Evolutionary conservation across 2,113 vertebrate species (phyloP).

Genomic region (Herpetotheres cachinnans): DNA sequence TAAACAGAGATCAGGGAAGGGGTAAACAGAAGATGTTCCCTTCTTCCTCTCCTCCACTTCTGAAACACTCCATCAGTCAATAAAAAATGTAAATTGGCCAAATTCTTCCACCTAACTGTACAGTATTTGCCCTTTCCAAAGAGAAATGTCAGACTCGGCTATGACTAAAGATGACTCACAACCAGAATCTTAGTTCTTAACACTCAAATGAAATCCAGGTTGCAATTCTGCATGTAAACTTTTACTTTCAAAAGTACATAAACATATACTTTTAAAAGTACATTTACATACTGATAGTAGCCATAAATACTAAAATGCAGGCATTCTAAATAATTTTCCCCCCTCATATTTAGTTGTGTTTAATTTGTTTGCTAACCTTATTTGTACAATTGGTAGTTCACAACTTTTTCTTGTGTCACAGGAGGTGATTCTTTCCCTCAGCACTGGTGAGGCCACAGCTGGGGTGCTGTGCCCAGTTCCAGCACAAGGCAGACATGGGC

Average conservation of each 20-base stretch:
- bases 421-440: neutral
- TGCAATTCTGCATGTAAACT: neutral
- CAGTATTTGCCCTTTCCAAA: neutral
- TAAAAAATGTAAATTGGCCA: neutral
- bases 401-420: rapidly evolving
- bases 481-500: neutral
- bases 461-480: neutral
- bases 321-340: neutral
- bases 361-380: neutral
- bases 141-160: neutral
- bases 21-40: neutral
- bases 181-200: neutral
- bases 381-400: neutral
- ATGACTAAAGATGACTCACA: neutral
- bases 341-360: rapidly evolving
- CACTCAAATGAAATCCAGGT: neutral
- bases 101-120: neutral
- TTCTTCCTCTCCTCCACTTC: neutral
- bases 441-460: neutral
- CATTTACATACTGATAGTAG: neutral
- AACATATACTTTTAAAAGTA: neutral
- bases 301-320: too few relatives aligned
- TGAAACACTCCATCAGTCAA: neutral
- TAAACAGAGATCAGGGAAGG: neutral
- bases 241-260: neutral